Percentiles rank a stretch among this genome's conserved stretches.
phyloP scores from a whole-genome alignment of 2,888 invertebrate species.

The Fragum sueziense region DNA sequence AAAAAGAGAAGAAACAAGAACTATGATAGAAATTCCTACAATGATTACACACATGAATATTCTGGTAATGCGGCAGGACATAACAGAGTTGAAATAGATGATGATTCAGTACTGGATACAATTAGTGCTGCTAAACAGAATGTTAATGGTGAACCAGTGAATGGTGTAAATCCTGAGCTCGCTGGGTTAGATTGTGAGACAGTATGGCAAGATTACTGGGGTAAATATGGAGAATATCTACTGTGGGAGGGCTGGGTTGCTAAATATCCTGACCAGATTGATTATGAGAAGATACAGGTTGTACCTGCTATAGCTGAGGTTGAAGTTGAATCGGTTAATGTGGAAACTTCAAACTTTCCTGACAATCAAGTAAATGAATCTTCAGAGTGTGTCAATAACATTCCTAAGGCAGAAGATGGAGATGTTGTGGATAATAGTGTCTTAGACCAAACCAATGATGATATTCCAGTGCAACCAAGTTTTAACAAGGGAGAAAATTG shows the following conservation, averaged over 20 bases:
- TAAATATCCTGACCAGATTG: conserved; percentile 78
- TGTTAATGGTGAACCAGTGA: not conserved
- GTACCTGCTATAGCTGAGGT: conserved; percentile 69
- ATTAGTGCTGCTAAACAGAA: not conserved
- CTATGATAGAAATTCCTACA: not conserved
- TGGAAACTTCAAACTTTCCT: not conserved
- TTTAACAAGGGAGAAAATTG: no score
- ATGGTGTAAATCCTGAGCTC: conserved; percentile 40
- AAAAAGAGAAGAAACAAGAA: conserved; percentile 5
- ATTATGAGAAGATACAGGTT: conserved; percentile 61
- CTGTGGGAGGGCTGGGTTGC: conserved; percentile 78
- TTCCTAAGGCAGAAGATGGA: not conserved
- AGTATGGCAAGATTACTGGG: conserved; percentile 76
- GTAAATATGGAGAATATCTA: conserved; percentile 75
- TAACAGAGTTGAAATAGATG: conserved; percentile 8
- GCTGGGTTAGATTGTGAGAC: conserved; percentile 60
- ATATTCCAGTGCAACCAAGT: no score
- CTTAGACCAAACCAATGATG: no score
- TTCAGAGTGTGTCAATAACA: not conserved
- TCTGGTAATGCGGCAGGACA: not conserved
- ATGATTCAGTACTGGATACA: conserved; percentile 18
- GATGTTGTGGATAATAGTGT: no score
- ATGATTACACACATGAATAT: not conserved
- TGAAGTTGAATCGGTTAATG: conserved; percentile 58
- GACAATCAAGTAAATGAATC: not conserved